Conservation (phyloP, 2,113 vertebrate species). For the Poeciliopsis prolifica region DNA sequence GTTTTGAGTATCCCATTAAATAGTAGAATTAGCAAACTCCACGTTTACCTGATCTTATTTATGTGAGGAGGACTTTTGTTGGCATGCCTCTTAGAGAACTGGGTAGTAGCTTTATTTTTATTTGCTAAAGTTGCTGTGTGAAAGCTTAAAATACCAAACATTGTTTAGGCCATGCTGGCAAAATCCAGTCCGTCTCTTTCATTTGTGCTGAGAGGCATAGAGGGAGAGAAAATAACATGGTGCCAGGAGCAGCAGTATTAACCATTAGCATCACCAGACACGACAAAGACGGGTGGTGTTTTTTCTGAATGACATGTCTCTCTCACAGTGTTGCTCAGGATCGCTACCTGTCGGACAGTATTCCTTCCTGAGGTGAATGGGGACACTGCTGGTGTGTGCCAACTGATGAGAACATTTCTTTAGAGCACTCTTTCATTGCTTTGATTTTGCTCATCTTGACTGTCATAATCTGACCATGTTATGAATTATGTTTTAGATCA, state of each 20-base stretch:
- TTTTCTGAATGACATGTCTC: background rate
- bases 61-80: too few species aligned
- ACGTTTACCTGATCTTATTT: too few species aligned
- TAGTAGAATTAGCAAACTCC: too few species aligned
- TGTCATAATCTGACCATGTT: background rate
- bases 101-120: background rate
- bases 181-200: background rate
- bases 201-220: background rate
- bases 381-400: background rate
- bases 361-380: background rate
- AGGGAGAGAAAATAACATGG: background rate
- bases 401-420: background rate
- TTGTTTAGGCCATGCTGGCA: background rate
- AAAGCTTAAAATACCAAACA: background rate
- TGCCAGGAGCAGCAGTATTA: background rate
- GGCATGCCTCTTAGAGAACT: too few species aligned
- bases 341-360: constrained; percentile 10
- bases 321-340: background rate
- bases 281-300: background rate
- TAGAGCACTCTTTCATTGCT: background rate
- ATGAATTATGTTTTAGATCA: background rate
- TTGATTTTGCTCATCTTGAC: background rate
- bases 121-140: background rate
- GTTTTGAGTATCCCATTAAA: too few species aligned
- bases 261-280: background rate